Evolutionary conservation across 2,797 vertebrate species (phyloP), one percentile per base, ranked within the genome.

Genomic region (Sebastiscus tertius): DNA sequence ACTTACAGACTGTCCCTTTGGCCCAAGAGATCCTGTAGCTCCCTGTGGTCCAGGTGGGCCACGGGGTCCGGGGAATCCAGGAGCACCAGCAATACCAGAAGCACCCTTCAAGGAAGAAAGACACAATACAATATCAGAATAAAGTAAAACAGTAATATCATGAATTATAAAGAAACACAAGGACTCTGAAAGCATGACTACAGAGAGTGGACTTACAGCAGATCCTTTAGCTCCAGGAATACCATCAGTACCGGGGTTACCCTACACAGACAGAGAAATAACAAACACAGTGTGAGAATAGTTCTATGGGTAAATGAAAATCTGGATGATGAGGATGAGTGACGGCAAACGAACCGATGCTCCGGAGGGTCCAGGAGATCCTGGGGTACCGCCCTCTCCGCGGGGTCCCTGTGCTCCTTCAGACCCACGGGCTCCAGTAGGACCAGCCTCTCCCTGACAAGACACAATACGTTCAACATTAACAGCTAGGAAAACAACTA

Each of bases 11-110:
- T 98, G 97, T 90, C 98, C 98, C 93, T 99, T 99, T 20, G 98
- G 97, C 69, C 98, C 98, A 63, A 98, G 95, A 73, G 98, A 95
- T 87, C 98, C 98, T 46, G 98, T 99, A 80, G 98, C 96, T 89
- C 98, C 98, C 90, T 99, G 98, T 73, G 98, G 98, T 80, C 98
- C 98, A 6, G 98, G 98, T 14, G 98, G 97, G 29, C 98, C 98
- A 72, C 98, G 97, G 62, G 98, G 98, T 0, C 98, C 98, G 2
- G 98, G 98, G 90, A 99, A 99, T 79, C 98, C 98, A 62, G 98
- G 98, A 77, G 98, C 98, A n/a, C 98, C 98, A 82, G 98, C 97
- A 92, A 99, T 99, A 83, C 98, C 98, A 61, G 98, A 68, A 88
- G 72, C 97, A 13, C 98, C 98, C 98, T 99, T 79, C 0, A 87